phyloP scores from a whole-genome alignment of 2,113 vertebrate genomes.

The Myiagra hebetior region DNA sequence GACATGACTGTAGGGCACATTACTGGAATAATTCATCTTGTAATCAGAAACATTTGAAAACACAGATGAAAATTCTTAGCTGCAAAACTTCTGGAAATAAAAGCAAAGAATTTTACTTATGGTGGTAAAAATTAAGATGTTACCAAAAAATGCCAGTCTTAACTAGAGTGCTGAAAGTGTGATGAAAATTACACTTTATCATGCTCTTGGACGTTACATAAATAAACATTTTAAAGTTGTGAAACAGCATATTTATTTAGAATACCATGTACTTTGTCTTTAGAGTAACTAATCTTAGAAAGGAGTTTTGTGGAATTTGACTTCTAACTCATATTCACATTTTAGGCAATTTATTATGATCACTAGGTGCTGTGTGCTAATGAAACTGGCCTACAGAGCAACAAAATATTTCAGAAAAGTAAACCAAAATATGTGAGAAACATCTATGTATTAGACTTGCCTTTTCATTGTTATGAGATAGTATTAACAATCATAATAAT shows the following conservation, averaged over 20 bases:
- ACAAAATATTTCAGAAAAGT: background rate
- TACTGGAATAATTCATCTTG: background rate
- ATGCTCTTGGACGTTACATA: background rate
- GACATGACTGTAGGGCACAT: background rate
- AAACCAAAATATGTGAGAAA: background rate
- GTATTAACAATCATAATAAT: background rate
- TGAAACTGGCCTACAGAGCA: background rate
- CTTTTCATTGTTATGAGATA: background rate
- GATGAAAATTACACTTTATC: background rate
- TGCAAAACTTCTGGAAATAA: background rate
- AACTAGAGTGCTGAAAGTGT: background rate
- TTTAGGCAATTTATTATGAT: background rate
- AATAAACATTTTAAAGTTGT: background rate
- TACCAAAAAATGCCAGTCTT: accelerated
- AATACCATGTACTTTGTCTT: background rate
- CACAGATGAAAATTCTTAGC: background rate
- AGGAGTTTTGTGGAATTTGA: background rate
- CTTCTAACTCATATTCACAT: background rate
- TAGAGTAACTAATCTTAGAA: background rate
- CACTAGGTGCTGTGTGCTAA: background rate
- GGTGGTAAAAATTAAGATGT: background rate
- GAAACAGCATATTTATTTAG: background rate
- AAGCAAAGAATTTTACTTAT: background rate
- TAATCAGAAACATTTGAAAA: background rate
- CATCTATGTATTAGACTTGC: background rate